Conservation (phyloP, 2,888 invertebrate genomes). For the Acleris cristana region DNA sequence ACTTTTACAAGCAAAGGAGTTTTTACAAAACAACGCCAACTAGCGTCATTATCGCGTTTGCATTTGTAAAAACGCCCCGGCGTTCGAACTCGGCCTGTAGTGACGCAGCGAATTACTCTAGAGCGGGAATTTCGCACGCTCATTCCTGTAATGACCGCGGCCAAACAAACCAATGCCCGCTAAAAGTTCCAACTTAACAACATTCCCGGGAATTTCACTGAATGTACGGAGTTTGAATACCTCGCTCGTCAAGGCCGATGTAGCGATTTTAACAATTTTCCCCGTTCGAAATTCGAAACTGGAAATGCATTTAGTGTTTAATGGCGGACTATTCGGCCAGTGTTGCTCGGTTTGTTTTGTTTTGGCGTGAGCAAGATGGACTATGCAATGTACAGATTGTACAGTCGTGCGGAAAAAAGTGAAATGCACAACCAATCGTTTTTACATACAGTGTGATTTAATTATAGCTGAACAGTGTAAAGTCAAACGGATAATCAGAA, state of each 20-base stretch:
- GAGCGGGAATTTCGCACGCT: slow-evolving; percentile 33
- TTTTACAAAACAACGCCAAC: slow-evolving; percentile 24
- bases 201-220: slow-evolving; percentile 27
- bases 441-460: not conserved
- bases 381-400: no score
- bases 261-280: slow-evolving; percentile 36
- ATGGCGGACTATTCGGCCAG: slow-evolving; percentile 20
- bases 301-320: slow-evolving; percentile 35
- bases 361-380: slow-evolving; percentile 15
- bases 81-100: slow-evolving; percentile 13
- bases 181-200: slow-evolving; percentile 33
- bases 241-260: slow-evolving; percentile 27
- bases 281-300: slow-evolving; percentile 34
- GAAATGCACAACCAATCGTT: not conserved
- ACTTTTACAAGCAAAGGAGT: not conserved
- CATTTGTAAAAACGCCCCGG: slow-evolving; percentile 35
- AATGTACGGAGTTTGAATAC: slow-evolving; percentile 33
- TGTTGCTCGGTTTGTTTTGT: slow-evolving; percentile 21
- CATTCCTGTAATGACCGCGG: slow-evolving; percentile 33
- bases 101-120: slow-evolving; percentile 36
- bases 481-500: slow-evolving; percentile 14
- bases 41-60: slow-evolving; percentile 36
- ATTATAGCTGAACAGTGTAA: not conserved
- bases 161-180: slow-evolving; percentile 36
- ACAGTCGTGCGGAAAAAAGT: no score